These are phyloP conservation scores for Campaea margaritaria DNA, from an alignment of 2,888 invertebrate genomes.

Conservation along the genomic window DNA sequence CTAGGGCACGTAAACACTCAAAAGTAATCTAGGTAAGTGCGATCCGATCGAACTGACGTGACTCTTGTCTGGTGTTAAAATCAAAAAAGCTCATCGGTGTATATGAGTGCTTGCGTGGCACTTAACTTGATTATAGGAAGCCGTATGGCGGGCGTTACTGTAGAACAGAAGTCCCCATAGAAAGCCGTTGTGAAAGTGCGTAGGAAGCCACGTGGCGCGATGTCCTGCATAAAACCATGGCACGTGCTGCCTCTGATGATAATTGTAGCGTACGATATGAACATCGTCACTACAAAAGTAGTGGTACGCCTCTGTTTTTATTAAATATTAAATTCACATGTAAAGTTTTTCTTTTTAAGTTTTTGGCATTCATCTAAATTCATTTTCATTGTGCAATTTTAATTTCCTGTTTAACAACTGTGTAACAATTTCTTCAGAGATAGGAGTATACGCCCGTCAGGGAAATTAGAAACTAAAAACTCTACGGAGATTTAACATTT, in stretches of 20 bases:
- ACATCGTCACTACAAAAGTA: constrained; percentile 42
- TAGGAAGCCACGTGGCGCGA: constrained; percentile 52
- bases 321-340: neutral
- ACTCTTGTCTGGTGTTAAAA: constrained; percentile 67
- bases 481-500: no score
- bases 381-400: no score
- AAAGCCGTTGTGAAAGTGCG: constrained; percentile 50
- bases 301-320: constrained; percentile 30
- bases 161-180: constrained; percentile 9
- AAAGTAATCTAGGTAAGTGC: constrained; percentile 53
- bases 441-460: no score
- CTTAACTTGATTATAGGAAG: constrained; percentile 83
- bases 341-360: no score
- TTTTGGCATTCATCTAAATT: no score
- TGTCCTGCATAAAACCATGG: constrained; percentile 61
- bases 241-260: constrained; percentile 62
- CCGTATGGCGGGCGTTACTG: constrained; percentile 54
- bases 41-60: constrained; percentile 58
- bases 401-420: no score
- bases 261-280: constrained; percentile 66
- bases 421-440: no score
- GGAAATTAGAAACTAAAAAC: no score
- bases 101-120: constrained; percentile 74
- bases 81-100: constrained; percentile 70
- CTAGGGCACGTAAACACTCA: constrained; percentile 46